Percentiles rank a stretch among this genome's conserved stretches.
phyloP scores from a whole-genome alignment of 2,113 vertebrate species.

The Pagrus major region DNA sequence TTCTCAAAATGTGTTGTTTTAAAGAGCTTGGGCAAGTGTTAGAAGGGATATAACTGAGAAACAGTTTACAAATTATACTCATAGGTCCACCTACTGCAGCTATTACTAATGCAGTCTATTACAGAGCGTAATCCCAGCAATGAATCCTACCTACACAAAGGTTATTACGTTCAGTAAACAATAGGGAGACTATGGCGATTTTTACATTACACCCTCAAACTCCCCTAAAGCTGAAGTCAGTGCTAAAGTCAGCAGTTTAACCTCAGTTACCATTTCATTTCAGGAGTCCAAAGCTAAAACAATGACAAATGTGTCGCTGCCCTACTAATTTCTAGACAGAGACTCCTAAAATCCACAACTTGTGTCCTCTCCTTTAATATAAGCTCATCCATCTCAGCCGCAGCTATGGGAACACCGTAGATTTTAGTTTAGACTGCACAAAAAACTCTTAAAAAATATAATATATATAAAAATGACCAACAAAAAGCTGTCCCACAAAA shows the following conservation, averaged over 20 bases:
- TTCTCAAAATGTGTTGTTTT: not conserved
- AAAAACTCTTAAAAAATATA: not conserved
- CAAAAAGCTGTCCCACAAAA: too few species aligned
- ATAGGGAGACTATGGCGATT: not conserved
- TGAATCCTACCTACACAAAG: not conserved
- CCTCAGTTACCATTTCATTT: not conserved
- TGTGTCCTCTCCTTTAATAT: not conserved
- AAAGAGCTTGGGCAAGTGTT: not conserved
- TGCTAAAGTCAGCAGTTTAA: constrained; percentile 14
- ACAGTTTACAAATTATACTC: not conserved
- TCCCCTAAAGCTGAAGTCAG: not conserved
- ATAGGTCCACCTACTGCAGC: not conserved
- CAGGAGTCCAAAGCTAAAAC: not conserved
- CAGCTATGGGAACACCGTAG: not conserved
- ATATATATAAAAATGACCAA: not conserved
- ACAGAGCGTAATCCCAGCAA: not conserved
- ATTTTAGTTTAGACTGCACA: not conserved
- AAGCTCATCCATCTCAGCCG: not conserved
- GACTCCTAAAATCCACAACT: not conserved
- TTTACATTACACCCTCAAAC: not conserved
- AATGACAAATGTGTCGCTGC: constrained; percentile 13
- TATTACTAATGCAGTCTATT: not conserved
- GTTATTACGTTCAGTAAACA: too few species aligned
- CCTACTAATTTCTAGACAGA: not conserved
- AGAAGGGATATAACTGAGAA: not conserved